Evolutionary conservation across 2,113 vertebrate genomes (phyloP).

Genomic region (Pagrus major): DNA sequence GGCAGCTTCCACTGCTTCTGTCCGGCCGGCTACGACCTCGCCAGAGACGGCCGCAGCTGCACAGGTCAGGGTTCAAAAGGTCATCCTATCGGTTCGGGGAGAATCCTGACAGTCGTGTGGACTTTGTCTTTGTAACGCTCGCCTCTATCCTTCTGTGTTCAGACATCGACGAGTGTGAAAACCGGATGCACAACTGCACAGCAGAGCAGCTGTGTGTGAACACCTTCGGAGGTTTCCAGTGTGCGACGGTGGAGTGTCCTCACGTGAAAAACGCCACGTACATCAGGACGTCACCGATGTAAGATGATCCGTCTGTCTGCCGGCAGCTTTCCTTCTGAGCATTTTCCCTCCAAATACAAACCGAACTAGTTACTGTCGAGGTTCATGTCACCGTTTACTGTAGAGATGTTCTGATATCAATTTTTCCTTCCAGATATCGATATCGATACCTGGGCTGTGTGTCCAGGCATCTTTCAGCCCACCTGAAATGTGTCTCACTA

Average conservation of each 20-base stretch:
- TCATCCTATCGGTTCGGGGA: fast-evolving
- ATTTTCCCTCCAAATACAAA: not conserved
- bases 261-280: constrained; percentile 84
- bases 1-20: constrained; percentile 90
- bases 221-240: constrained; percentile 86
- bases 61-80: constrained; percentile 79
- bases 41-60: constrained; percentile 80
- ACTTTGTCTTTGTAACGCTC: not conserved
- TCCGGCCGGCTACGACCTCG: constrained; percentile 84
- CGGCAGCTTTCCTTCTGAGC: too few relatives aligned
- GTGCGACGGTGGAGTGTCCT: constrained; percentile 86
- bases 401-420: too few relatives aligned
- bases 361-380: not conserved
- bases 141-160: not conserved
- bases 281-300: constrained; percentile 88
- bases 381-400: not conserved
- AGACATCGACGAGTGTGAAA: constrained; percentile 88
- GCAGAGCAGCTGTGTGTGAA: constrained; percentile 86
- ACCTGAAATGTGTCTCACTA: too few relatives aligned
- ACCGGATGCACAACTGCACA: constrained; percentile 84
- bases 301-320: constrained; percentile 60
- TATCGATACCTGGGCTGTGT: too few relatives aligned
- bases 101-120: too few relatives aligned
- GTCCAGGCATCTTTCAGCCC: too few relatives aligned
- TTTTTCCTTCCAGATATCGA: too few relatives aligned